phyloP scores from a whole-genome alignment of 2,888 invertebrate species.

The Philereme vetulata region DNA sequence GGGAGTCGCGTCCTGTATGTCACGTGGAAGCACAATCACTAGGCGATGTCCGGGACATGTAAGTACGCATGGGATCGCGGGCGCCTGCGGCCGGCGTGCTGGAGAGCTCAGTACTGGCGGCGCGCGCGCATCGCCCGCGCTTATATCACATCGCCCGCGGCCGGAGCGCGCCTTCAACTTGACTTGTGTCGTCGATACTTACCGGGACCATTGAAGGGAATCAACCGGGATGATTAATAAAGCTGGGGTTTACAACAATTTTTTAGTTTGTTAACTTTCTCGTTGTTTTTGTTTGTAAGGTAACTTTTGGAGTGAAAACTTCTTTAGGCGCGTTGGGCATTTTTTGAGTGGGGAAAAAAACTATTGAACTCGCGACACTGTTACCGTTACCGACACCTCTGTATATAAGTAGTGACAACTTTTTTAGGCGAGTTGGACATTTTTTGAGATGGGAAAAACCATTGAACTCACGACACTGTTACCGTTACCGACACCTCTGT shows the following conservation, averaged over 20 bases:
- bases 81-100: slow-evolving; percentile 67
- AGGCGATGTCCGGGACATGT: slow-evolving; percentile 24
- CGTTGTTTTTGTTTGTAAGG: too few species aligned
- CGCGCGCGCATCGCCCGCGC: slow-evolving; percentile 68
- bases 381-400: too few species aligned
- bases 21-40: slow-evolving; percentile 68
- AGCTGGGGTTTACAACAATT: background rate
- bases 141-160: slow-evolving; percentile 78
- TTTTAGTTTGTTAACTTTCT: too few species aligned
- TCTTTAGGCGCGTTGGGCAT: too few species aligned
- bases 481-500: too few species aligned
- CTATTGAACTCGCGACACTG: too few species aligned
- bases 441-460: too few species aligned
- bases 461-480: too few species aligned
- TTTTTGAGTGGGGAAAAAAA: too few species aligned
- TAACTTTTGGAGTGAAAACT: too few species aligned
- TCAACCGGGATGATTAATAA: background rate
- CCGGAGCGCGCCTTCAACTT: slow-evolving; percentile 75
- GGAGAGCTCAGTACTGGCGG: slow-evolving; percentile 72
- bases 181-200: slow-evolving; percentile 54
- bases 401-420: too few species aligned
- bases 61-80: slow-evolving; percentile 51
- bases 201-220: background rate
- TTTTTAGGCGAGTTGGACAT: too few species aligned
- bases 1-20: slow-evolving; percentile 50